phyloP scores from a whole-genome alignment of 2,113 vertebrate species.

The Dicaeum eximium region DNA sequence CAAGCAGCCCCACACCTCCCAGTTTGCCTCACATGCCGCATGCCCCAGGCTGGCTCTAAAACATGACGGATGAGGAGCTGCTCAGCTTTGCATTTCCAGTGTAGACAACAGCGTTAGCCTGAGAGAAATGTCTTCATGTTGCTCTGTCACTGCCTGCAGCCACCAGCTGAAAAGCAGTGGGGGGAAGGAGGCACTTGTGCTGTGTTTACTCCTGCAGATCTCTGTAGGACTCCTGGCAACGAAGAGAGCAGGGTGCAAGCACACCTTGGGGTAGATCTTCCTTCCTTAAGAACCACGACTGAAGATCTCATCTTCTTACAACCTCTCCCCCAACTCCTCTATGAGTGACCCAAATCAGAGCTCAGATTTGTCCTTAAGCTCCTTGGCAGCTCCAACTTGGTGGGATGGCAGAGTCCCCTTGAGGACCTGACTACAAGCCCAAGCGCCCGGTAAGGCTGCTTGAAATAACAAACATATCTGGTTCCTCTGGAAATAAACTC shows the following conservation, averaged over 20 bases:
- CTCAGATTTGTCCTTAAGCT: background rate
- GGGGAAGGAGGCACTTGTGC: background rate
- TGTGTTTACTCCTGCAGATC: background rate
- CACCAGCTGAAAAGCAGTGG: background rate
- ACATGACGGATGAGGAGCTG: background rate
- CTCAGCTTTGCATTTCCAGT: background rate
- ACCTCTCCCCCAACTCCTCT: background rate
- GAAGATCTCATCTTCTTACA: background rate
- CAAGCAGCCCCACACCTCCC: background rate
- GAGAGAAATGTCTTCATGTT: background rate
- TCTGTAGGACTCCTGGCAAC: background rate
- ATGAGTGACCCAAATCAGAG: background rate
- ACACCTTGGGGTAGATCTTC: background rate
- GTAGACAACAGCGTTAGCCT: background rate
- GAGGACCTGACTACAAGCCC: background rate
- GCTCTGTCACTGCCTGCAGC: background rate
- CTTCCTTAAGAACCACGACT: rapidly evolving
- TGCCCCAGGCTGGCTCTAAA: background rate
- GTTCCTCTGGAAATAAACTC: background rate
- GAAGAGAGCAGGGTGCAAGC: background rate
- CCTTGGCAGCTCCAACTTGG: background rate
- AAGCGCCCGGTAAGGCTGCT: background rate
- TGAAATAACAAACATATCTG: background rate
- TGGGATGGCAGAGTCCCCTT: background rate
- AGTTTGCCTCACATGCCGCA: background rate